These are phyloP conservation scores for Drosophila orosa DNA, from an alignment of 1,140 invertebrate genomes.

Conservation along the genomic window DNA sequence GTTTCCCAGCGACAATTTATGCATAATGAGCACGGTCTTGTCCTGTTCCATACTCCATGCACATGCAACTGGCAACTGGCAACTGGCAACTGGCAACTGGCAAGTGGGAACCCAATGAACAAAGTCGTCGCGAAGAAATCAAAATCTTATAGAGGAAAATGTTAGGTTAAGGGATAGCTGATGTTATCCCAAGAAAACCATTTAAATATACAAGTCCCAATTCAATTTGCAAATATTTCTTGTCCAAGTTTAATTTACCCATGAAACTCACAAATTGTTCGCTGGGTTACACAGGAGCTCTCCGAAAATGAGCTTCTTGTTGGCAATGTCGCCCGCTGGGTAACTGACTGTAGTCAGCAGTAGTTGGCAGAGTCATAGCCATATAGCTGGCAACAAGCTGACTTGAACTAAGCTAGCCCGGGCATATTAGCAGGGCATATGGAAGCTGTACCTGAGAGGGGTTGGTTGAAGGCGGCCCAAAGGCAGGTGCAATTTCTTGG, in stretches of 20 bases:
- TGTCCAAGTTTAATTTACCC: not conserved
- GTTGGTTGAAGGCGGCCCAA: constrained; percentile 7
- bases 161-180: too few species aligned
- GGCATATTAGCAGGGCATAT: constrained; percentile 67
- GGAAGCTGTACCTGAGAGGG: constrained; percentile 8
- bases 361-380: constrained; percentile 72
- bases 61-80: constrained; percentile 33
- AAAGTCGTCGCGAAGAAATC: not conserved
- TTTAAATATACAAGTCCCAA: too few species aligned
- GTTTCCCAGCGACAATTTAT: constrained; percentile 74
- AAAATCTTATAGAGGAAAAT: too few species aligned
- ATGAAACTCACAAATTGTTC: not conserved
- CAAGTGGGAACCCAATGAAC: constrained; percentile 34
- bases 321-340: constrained; percentile 45
- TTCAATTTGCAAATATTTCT: not conserved
- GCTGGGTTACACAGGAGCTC: constrained; percentile 13
- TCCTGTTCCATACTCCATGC: constrained; percentile 13
- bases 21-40: constrained; percentile 70
- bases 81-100: constrained; percentile 9
- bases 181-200: not conserved
- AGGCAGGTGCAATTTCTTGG: constrained; percentile 77
- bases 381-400: constrained; percentile 41
- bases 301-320: constrained; percentile 55
- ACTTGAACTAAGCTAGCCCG: constrained; percentile 60
- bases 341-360: constrained; percentile 62